Evolutionary conservation across 2,888 invertebrate genomes (phyloP).

Genomic region (Amblyjoppa proteus): DNA sequence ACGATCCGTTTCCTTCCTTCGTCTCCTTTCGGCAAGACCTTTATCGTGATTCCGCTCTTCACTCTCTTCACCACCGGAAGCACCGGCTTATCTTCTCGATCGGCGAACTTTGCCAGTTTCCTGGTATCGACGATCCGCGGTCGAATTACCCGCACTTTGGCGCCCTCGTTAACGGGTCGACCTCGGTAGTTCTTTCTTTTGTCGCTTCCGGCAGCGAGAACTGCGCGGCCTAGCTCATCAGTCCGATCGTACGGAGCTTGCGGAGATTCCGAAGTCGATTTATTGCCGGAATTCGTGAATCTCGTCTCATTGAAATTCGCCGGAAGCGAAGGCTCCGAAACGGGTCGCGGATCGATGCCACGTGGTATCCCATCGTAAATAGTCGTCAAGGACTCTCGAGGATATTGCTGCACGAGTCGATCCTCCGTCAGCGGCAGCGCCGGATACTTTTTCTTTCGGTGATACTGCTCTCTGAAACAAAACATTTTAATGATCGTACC

Average conservation of each 20-base stretch:
- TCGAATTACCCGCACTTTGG: slow-evolving; percentile 73
- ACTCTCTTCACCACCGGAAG: slow-evolving; percentile 78
- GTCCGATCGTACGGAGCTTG: slow-evolving; percentile 72
- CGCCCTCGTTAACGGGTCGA: slow-evolving; percentile 63
- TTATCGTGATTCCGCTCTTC: slow-evolving; percentile 77
- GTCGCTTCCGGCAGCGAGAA: neutral
- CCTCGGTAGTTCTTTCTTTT: slow-evolving; percentile 81
- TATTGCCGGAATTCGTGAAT: slow-evolving; percentile 17
- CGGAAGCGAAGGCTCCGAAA: slow-evolving; percentile 75
- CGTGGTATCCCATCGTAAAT: slow-evolving; percentile 77
- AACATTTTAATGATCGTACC: slow-evolving; percentile 11
- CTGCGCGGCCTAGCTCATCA: slow-evolving; percentile 61
- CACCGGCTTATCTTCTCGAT: slow-evolving; percentile 68
- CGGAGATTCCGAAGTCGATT: slow-evolving; percentile 7
- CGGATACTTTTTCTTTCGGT: slow-evolving; percentile 78
- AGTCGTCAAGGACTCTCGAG: slow-evolving; percentile 74
- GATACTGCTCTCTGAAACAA: slow-evolving; percentile 77
- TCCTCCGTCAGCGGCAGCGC: slow-evolving; percentile 77
- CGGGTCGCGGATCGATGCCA: slow-evolving; percentile 75
- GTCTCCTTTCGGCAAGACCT: slow-evolving; percentile 72
- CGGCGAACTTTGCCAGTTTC: slow-evolving; percentile 68
- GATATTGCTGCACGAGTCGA: slow-evolving; percentile 74
- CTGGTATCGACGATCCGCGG: slow-evolving; percentile 79
- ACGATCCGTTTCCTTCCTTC: slow-evolving; percentile 78
- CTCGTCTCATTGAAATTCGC: slow-evolving; percentile 43